phyloP scores from a whole-genome alignment of 2,888 invertebrate genomes.

The Lymantria monacha region DNA sequence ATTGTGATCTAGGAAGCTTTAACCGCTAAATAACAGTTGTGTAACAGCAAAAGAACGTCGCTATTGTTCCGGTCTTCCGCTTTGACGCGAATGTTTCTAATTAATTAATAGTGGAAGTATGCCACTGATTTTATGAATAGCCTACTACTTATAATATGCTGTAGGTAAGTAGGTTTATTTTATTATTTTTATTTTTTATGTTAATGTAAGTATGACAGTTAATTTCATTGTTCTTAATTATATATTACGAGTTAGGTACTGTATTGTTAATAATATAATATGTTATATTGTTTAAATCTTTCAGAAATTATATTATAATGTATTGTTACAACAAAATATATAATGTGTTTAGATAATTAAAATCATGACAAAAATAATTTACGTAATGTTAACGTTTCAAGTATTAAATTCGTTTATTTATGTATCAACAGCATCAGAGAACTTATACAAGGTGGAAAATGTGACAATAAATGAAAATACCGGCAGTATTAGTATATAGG shows the following conservation, averaged over 20 bases:
- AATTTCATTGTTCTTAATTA: neutral
- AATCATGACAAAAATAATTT: too few species aligned
- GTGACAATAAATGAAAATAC: too few species aligned
- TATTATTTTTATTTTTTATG: neutral
- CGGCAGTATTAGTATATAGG: too few species aligned
- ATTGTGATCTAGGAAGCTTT: slow-evolving; percentile 43
- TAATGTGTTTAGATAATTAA: too few species aligned
- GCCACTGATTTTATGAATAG: slow-evolving; percentile 3
- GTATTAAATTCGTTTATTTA: too few species aligned
- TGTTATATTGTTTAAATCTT: too few species aligned
- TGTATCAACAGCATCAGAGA: too few species aligned
- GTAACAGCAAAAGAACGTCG: slow-evolving; percentile 13
- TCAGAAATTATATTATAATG: too few species aligned
- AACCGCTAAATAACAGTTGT: slow-evolving; percentile 10
- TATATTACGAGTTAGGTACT: neutral
- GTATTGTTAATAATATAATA: too few species aligned
- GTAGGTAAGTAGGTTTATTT: neutral
- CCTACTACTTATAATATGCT: neutral
- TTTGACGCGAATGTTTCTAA: slow-evolving; percentile 28
- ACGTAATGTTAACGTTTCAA: too few species aligned
- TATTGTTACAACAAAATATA: too few species aligned
- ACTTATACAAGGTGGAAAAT: too few species aligned
- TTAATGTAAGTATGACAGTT: neutral
- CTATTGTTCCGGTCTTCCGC: slow-evolving; percentile 52
- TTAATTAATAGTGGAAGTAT: slow-evolving; percentile 16